phyloP scores from a whole-genome alignment of 2,113 vertebrate species.

The Cathartes aura region DNA sequence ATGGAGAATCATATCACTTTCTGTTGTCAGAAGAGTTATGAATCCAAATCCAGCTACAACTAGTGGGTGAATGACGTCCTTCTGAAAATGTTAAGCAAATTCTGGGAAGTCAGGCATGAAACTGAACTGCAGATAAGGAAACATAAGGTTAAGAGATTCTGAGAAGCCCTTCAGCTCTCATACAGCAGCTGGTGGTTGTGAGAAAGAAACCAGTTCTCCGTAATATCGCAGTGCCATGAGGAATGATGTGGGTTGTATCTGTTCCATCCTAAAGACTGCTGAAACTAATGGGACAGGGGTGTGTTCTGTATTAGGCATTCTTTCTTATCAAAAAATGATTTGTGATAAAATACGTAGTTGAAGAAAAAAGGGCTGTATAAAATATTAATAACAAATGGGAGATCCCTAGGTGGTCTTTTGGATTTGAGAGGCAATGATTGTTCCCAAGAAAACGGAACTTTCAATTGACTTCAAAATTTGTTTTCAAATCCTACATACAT shows the following conservation, averaged over 20 bases:
- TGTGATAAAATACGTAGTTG: background rate
- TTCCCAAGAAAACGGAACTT: background rate
- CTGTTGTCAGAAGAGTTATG: background rate
- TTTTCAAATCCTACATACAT: background rate
- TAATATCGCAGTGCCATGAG: background rate
- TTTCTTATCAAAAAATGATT: background rate
- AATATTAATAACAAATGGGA: background rate
- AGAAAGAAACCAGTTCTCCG: background rate
- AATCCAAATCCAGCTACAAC: conserved; percentile 42
- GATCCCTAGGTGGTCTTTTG: background rate
- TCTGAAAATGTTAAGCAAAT: conserved; percentile 64
- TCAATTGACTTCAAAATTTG: background rate
- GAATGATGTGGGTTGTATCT: background rate
- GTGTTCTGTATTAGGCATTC: background rate
- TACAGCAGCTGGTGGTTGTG: conserved; percentile 16
- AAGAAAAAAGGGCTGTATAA: background rate
- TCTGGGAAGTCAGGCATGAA: conserved; percentile 41
- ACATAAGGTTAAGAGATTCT: conserved; percentile 49
- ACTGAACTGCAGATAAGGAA: conserved; percentile 34
- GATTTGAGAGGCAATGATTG: background rate
- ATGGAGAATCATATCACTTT: background rate
- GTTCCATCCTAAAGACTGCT: background rate
- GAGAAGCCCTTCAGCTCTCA: conserved; percentile 31
- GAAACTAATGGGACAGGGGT: background rate
- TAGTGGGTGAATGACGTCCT: conserved; percentile 54